Evolutionary conservation across 2,113 vertebrate species (phyloP).

Genomic region (Patagioenas fasciata): DNA sequence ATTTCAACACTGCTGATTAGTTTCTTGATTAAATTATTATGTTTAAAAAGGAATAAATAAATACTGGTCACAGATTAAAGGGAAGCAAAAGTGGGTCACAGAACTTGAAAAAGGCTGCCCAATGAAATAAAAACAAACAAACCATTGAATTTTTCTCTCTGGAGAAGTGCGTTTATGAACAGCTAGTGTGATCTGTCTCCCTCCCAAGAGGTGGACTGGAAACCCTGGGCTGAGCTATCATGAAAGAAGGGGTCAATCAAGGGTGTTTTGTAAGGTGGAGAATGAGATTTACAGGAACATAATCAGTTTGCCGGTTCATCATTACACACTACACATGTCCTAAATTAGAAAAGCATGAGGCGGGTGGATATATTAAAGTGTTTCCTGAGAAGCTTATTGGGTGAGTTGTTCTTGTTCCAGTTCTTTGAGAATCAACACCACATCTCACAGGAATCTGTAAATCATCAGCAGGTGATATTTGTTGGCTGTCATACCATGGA

Average conservation of each 20-base stretch:
- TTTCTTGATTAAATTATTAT: slow-evolving; percentile 36
- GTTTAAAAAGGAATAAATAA: slow-evolving; percentile 3
- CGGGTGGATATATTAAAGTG: not conserved
- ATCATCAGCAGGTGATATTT: slow-evolving; percentile 47
- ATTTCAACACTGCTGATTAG: slow-evolving; percentile 26
- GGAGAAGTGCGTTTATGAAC: not conserved
- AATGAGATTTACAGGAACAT: slow-evolving; percentile 16
- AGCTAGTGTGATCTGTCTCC: not conserved
- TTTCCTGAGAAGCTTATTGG: not conserved
- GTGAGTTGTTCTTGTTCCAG: slow-evolving; percentile 4
- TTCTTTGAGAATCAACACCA: slow-evolving; percentile 29
- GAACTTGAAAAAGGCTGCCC: slow-evolving; percentile 32
- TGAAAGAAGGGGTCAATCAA: not conserved
- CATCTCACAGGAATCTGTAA: slow-evolving; percentile 48
- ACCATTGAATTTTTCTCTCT: not conserved
- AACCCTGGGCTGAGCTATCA: not conserved
- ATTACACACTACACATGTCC: not conserved
- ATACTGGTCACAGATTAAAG: not conserved
- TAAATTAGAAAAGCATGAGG: slow-evolving; percentile 24
- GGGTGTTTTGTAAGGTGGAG: slow-evolving; percentile 36
- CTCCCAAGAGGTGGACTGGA: not conserved
- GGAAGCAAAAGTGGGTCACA: not conserved
- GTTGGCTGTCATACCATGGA: not conserved
- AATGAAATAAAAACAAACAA: not conserved
- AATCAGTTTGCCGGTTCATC: slow-evolving; percentile 11